These are phyloP conservation scores for Trinorchestia longiramus DNA, from an alignment of 1,140 invertebrate genomes.

Conservation along the genomic window DNA sequence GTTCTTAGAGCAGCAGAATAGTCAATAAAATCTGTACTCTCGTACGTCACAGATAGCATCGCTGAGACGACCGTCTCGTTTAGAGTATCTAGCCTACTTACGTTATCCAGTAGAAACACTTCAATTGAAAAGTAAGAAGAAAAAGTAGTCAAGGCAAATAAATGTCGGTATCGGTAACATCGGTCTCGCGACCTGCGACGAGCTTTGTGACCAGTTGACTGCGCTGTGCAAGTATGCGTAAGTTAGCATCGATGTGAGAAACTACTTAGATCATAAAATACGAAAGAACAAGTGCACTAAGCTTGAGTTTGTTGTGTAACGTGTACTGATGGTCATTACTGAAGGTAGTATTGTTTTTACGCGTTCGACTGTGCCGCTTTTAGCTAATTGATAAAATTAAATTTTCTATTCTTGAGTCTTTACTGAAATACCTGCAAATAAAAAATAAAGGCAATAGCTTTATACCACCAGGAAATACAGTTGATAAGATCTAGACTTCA, in stretches of 20 bases:
- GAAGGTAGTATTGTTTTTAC: background rate
- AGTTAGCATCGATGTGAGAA: background rate
- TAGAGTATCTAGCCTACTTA: conserved; percentile 21
- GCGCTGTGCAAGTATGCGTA: background rate
- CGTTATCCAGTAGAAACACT: conserved; percentile 4
- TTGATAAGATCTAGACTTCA: background rate
- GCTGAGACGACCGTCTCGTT: conserved; percentile 4
- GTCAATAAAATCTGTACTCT: background rate
- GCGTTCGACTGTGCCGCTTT: background rate
- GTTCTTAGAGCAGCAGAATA: background rate
- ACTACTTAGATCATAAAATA: background rate
- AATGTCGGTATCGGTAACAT: background rate
- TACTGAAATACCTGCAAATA: background rate
- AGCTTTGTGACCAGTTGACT: background rate
- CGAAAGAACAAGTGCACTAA: background rate
- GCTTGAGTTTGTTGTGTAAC: background rate
- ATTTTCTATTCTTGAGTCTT: background rate
- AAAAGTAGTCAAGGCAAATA: background rate
- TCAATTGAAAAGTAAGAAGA: background rate
- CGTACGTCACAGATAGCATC: conserved; percentile 24
- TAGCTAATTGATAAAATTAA: background rate
- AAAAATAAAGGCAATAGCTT: background rate
- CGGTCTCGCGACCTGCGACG: background rate
- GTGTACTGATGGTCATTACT: background rate
- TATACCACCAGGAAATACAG: background rate